Percentiles rank a stretch among this genome's conserved stretches.
These are phyloP conservation scores for Cecropterus lyciades DNA, from an alignment of 1,140 invertebrate genomes.

Conservation along the genomic window DNA sequence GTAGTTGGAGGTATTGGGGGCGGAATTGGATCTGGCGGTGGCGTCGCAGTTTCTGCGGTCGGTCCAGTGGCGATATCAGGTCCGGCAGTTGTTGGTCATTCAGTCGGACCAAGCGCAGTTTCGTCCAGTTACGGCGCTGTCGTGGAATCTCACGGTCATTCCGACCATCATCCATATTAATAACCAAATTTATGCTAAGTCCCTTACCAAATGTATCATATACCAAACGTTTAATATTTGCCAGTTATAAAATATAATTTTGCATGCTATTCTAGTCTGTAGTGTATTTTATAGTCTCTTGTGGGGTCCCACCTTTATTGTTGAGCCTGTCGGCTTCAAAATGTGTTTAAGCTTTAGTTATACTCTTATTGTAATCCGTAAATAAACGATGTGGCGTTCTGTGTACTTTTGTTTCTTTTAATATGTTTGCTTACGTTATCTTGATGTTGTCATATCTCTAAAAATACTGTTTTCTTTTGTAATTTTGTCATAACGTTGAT, in stretches of 20 bases:
- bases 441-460: too few relatives aligned
- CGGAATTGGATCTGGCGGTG: slow-evolving; percentile 6
- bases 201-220: slow-evolving; percentile 25
- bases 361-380: slow-evolving; percentile 21
- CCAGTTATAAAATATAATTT: slow-evolving; percentile 7
- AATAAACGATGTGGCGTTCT: slow-evolving; percentile 3
- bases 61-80: background rate
- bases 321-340: slow-evolving; percentile 1
- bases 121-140: slow-evolving; percentile 6
- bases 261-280: slow-evolving; percentile 28
- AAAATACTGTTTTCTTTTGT: too few relatives aligned
- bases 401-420: slow-evolving; percentile 1
- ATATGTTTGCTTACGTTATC: too few relatives aligned
- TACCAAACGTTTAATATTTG: slow-evolving; percentile 25
- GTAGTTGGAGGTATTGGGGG: slow-evolving; percentile 23
- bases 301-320: slow-evolving; percentile 19
- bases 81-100: background rate
- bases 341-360: slow-evolving; percentile 24
- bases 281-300: slow-evolving; percentile 14
- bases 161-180: slow-evolving; percentile 25
- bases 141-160: slow-evolving; percentile 17
- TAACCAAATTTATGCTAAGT: background rate
- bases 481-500: too few relatives aligned
- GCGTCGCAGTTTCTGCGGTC: slow-evolving; percentile 6
- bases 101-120: slow-evolving; percentile 21